These are phyloP conservation scores for Terebella lapidaria DNA, from an alignment of 2,888 invertebrate species.

Conservation along the genomic window DNA sequence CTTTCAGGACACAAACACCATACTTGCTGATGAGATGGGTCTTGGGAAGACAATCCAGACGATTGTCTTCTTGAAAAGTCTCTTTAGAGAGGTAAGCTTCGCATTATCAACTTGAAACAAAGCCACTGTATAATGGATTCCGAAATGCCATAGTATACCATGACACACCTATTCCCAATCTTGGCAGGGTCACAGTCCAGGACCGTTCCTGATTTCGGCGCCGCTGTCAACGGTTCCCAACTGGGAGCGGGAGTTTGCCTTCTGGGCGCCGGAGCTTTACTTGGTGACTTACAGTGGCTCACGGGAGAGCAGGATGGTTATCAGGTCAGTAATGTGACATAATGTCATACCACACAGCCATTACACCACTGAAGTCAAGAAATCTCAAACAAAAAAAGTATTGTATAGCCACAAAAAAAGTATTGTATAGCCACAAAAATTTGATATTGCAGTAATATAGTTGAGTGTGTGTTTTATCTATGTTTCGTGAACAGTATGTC, in stretches of 20 bases:
- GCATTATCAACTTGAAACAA: no score
- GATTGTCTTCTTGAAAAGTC: constrained; percentile 26
- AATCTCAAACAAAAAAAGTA: no score
- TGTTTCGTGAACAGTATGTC: no score
- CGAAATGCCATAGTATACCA: background rate
- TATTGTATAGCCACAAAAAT: no score
- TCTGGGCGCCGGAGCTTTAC: constrained; percentile 31
- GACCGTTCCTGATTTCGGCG: constrained; percentile 28
- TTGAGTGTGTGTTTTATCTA: no score
- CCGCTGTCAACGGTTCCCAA: constrained; percentile 29
- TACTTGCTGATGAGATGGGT: constrained; percentile 32
- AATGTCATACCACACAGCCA: no score
- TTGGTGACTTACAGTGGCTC: constrained; percentile 27
- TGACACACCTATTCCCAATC: background rate
- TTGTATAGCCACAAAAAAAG: no score
- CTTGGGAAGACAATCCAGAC: constrained; percentile 31
- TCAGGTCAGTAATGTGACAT: constrained; percentile 20
- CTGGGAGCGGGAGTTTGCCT: constrained; percentile 32
- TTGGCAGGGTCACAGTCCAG: constrained; percentile 18
- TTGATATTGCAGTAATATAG: no score
- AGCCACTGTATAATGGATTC: no score
- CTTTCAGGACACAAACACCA: constrained; percentile 29
- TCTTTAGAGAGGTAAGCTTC: constrained; percentile 28
- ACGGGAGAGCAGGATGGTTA: constrained; percentile 23
- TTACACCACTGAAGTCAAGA: no score